phyloP scores from a whole-genome alignment of 2,888 invertebrate genomes.

The Salpingus planirostris region DNA sequence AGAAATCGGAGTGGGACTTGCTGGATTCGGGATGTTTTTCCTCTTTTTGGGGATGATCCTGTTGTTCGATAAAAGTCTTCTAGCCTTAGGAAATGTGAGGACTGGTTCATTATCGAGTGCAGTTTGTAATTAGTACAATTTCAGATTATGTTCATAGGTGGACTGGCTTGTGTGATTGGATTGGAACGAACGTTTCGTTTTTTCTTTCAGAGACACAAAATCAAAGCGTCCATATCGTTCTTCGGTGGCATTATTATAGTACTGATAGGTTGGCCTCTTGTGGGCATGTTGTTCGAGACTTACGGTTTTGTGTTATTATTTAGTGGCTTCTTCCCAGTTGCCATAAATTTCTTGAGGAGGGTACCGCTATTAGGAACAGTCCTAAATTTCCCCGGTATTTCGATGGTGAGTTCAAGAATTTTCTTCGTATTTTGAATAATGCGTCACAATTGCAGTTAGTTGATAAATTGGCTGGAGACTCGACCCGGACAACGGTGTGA shows the following conservation, averaged over 20 bases:
- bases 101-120: neutral
- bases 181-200: slow-evolving; percentile 91
- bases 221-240: slow-evolving; percentile 82
- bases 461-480: slow-evolving; percentile 73
- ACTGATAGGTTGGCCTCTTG: slow-evolving; percentile 87
- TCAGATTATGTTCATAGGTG: slow-evolving; percentile 94
- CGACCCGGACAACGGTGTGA: slow-evolving; percentile 72
- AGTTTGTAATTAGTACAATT: no score
- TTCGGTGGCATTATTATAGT: slow-evolving; percentile 90
- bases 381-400: slow-evolving; percentile 81
- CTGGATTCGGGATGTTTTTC: slow-evolving; percentile 92
- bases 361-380: slow-evolving; percentile 86
- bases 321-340: slow-evolving; percentile 96
- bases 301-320: slow-evolving; percentile 89
- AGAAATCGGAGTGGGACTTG: slow-evolving; percentile 96
- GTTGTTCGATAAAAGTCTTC: slow-evolving; percentile 91
- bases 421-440: slow-evolving; percentile 18
- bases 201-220: slow-evolving; percentile 95
- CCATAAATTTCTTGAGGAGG: slow-evolving; percentile 87
- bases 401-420: slow-evolving; percentile 50
- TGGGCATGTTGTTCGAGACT: slow-evolving; percentile 93
- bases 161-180: slow-evolving; percentile 93
- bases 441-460: slow-evolving; percentile 53
- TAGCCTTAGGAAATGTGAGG: slow-evolving; percentile 99
- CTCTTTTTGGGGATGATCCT: slow-evolving; percentile 88